Evolutionary conservation across 2,888 invertebrate genomes (phyloP), one percentile per base, ranked within the genome.

Genomic region (Leptinotarsa rubiginosa): DNA sequence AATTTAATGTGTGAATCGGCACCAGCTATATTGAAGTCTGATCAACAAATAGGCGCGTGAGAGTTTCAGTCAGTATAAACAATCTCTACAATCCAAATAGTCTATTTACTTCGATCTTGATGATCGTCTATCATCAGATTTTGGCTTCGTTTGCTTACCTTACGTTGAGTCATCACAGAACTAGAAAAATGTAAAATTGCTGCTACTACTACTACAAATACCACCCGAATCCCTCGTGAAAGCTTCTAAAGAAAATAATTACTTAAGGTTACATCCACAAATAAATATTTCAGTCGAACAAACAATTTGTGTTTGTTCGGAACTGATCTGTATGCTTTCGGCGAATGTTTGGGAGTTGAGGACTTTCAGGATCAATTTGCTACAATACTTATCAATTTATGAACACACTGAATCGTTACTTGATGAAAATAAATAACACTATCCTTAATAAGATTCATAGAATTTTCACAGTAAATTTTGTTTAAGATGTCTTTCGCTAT

Each of bases 151-250:
- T 69, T 59, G 69, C 59, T 69, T 69, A 69, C 22, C 69, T 59
- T 69, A 47, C 69, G 20, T 5, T 69, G 69, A 69, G 59, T 69
- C 69, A 69, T 62, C 62, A 62, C 41, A 13, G 25, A 41, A 25
- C 62, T 41, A 3, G 15, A 59, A 31, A 62, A 62, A 31, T 25
- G 10, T 56, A 4, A 56, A 50, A 16, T n/a, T 4, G 50, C 41
- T n/a, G n/a, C 62, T 62, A 31, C 31, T 62, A 59, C 59, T 62
- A 62, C 41, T 62, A 62, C 62, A 62, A 62, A 62, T 62, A 62
- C 41, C 18, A 31, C 12, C n/a, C 15, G 31, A 41, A 50, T 67
- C 13, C 13, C 7, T 20, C n/a, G 52, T 31, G 25, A 20, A 47
- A 41, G 47, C 31, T 59, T 47, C 47, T 56, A 20, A 56, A n/a